A percentile compares a stretch with the other conserved stretches of the same genome.
phyloP scores from a whole-genome alignment of 2,113 vertebrate genomes.

The Procavia capensis region DNA sequence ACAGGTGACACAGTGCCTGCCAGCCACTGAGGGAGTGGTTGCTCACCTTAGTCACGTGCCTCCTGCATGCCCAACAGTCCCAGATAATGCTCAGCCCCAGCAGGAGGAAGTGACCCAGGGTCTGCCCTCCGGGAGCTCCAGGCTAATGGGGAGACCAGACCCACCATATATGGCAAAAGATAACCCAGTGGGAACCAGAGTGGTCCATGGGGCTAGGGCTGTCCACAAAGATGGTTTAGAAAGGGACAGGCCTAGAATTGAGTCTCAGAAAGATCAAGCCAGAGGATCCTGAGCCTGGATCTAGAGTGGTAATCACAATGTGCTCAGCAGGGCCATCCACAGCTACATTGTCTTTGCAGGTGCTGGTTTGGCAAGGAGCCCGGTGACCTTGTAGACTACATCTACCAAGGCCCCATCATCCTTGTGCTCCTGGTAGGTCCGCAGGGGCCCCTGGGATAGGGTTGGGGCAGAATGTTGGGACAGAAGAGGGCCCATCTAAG shows the following conservation, averaged over 20 bases:
- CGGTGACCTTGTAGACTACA: constrained; percentile 97
- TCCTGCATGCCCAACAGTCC: background rate
- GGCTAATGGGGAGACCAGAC: background rate
- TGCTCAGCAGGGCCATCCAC: background rate
- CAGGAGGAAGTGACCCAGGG: background rate
- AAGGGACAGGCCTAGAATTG: background rate
- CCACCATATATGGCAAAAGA: background rate
- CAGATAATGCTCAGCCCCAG: accelerated
- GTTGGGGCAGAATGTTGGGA: background rate
- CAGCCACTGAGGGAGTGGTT: background rate
- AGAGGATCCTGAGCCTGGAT: background rate
- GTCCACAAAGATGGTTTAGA: background rate
- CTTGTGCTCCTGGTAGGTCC: constrained; percentile 96
- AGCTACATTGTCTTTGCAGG: constrained; percentile 84
- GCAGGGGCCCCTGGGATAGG: accelerated
- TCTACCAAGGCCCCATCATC: constrained; percentile 98
- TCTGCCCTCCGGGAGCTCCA: background rate
- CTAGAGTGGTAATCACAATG: background rate
- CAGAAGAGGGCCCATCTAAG: too few relatives aligned
- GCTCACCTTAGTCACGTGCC: background rate
- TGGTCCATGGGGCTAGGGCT: background rate
- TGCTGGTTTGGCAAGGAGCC: constrained; percentile 99
- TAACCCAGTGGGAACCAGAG: background rate
- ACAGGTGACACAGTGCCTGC: background rate
- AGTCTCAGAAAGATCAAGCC: background rate